These are phyloP conservation scores for Oenanthe melanoleuca DNA, from an alignment of 2,113 vertebrate genomes.

Conservation along the genomic window DNA sequence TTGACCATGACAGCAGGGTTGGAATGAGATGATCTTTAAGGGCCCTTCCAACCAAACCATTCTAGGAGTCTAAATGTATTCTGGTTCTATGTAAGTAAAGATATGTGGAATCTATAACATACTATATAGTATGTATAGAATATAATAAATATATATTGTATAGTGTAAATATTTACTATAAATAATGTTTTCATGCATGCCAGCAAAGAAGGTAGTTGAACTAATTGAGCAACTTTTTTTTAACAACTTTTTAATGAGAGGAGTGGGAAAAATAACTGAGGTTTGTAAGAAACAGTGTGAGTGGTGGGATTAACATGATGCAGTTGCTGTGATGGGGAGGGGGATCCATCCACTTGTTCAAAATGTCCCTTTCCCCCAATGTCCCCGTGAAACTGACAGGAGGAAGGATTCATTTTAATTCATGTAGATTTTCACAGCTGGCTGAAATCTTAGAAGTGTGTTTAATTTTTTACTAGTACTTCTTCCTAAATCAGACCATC, in stretches of 20 bases:
- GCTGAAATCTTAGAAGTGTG: background rate
- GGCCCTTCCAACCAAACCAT: background rate
- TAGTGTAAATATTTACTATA: background rate
- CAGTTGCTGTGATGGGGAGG: background rate
- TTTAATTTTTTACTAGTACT: background rate
- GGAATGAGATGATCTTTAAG: background rate
- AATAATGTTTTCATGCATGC: background rate
- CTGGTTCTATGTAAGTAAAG: background rate
- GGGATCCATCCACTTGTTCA: accelerated
- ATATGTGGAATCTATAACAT: background rate
- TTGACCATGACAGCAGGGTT: background rate
- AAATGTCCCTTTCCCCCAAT: accelerated
- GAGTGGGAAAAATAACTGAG: background rate
- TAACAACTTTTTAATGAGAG: background rate
- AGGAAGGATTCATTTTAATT: background rate
- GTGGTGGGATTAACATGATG: background rate
- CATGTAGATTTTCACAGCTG: background rate
- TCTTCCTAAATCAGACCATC: background rate
- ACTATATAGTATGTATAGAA: background rate
- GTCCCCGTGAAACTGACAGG: background rate
- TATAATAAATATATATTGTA: background rate
- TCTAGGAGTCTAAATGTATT: background rate
- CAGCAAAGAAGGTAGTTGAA: background rate
- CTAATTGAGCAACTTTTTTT: background rate
- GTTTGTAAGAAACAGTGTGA: background rate